Evolutionary conservation across 2,888 invertebrate species (phyloP), one percentile per base, ranked within the genome.

Genomic region (Cryptus armator): DNA sequence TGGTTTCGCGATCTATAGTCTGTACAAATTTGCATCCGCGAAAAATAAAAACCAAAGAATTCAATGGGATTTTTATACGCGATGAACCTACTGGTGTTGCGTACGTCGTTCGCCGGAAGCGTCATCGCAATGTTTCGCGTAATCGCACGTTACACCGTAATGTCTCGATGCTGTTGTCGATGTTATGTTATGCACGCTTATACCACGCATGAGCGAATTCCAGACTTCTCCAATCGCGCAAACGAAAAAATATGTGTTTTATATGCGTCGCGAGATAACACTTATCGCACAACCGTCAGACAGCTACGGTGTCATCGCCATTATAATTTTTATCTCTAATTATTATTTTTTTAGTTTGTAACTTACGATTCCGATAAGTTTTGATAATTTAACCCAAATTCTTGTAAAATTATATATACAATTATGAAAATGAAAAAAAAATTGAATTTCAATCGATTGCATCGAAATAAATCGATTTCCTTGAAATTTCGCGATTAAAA

Each of bases 231-330:
- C 84, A 81, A 84, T 59, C 72, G 76, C 81, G 84, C 43, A 77
- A 81, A 84, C 76, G 71, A 72, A 81, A 84, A 72, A 64, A 75
- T 71, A 68, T 62, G 53, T 74, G 29, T 72, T 78, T 68, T 24
- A 75, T 53, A 56, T 48, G 37, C 75, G 9, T 62, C 62, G 29
- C 29, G 16, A 74, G 74, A 74, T 74, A 74, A 29, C 46, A 62
- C 74, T 46, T 74, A 74, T 74, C 74, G 59, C 59, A 10, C 44
- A 6, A 44, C 46, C 59, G 62, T 46, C 16, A 59, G 29, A 44
- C n/a, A 74, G 59, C 59, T 56, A 24, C 56, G 56, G 19, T 12
- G 56, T 37, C 37, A 56, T 56, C 56, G 56, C 24, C 19, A 37
- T 37, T 56, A 24, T 24, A 16, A 3, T 56, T 56, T 24, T 56